Evolutionary conservation across 2,888 invertebrate species (phyloP).

Genomic region (Drosophila mercatorum): DNA sequence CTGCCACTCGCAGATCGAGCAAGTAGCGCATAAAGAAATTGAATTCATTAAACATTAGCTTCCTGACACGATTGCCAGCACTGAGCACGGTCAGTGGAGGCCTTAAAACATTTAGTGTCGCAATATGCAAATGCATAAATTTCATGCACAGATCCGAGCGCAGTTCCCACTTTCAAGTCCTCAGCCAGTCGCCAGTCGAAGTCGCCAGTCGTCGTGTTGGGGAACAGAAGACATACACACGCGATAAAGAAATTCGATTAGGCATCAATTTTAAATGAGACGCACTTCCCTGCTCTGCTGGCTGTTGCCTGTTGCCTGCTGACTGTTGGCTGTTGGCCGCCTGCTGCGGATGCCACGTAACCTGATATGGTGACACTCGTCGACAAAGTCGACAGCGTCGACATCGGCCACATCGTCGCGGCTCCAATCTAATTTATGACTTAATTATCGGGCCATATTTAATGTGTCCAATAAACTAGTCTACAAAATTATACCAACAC

Average conservation of each 20-base stretch:
- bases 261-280: conserved; percentile 82
- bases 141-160: conserved; percentile 42
- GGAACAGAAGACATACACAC: conserved; percentile 75
- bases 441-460: conserved; percentile 85
- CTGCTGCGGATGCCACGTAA: conserved; percentile 77
- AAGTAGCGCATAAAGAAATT: conserved; percentile 80
- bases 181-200: neutral
- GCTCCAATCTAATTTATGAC: conserved; percentile 84
- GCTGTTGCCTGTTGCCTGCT: conserved; percentile 8
- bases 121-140: conserved; percentile 78
- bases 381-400: conserved; percentile 47
- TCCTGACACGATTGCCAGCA: conserved; percentile 66
- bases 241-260: conserved; percentile 83
- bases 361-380: conserved; percentile 78
- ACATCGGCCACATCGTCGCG: conserved; percentile 33
- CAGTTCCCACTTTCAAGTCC: conserved; percentile 10
- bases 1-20: conserved; percentile 19
- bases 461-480: conserved; percentile 86
- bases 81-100: conserved; percentile 28
- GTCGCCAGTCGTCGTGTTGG: conserved; percentile 36
- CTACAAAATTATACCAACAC: conserved; percentile 83
- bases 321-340: conserved; percentile 36
- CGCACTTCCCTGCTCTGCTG: conserved; percentile 54
- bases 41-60: conserved; percentile 81
- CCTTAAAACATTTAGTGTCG: conserved; percentile 74